A percentile compares a stretch with the other conserved stretches of the same genome.
Evolutionary conservation across 2,888 invertebrate genomes (phyloP).

Genomic region (Acrobasis suavella): DNA sequence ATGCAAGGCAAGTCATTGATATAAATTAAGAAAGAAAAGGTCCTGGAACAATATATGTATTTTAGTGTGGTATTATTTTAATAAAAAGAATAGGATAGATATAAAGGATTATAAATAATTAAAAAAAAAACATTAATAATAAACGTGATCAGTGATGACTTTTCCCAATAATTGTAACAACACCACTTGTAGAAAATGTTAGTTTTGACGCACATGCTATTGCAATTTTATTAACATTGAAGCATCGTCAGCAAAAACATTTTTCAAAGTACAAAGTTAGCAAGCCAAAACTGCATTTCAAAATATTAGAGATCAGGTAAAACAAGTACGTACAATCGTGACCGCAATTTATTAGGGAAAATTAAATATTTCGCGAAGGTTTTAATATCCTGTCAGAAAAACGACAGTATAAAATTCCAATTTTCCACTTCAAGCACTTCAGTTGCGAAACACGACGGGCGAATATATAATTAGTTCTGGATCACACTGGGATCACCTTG

Average conservation of each 20-base stretch:
- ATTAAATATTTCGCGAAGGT: conserved; percentile 45
- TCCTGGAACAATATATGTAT: too few relatives aligned
- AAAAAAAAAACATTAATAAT: too few relatives aligned
- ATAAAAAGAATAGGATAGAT: too few relatives aligned
- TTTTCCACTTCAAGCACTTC: conserved; percentile 49
- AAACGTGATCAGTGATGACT: too few relatives aligned
- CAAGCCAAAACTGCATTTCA: background rate
- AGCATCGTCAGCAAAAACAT: background rate
- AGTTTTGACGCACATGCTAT: too few relatives aligned
- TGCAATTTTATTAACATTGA: too few relatives aligned
- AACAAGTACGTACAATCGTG: conserved; percentile 20
- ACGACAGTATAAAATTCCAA: conserved; percentile 52
- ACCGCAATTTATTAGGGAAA: conserved; percentile 26
- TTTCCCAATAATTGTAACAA: too few relatives aligned
- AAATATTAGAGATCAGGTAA: conserved; percentile 24
- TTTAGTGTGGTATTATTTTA: too few relatives aligned
- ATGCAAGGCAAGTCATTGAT: too few relatives aligned
- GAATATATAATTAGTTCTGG: conserved; percentile 52
- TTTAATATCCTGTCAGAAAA: conserved; percentile 57
- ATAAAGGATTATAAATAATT: too few relatives aligned
- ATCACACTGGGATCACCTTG: conserved; percentile 40
- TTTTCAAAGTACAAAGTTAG: background rate
- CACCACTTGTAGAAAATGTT: too few relatives aligned
- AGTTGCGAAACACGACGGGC: conserved; percentile 44
- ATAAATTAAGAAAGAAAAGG: too few relatives aligned